These are phyloP conservation scores for Natator depressus DNA, from an alignment of 2,113 vertebrate species.

Conservation along the genomic window DNA sequence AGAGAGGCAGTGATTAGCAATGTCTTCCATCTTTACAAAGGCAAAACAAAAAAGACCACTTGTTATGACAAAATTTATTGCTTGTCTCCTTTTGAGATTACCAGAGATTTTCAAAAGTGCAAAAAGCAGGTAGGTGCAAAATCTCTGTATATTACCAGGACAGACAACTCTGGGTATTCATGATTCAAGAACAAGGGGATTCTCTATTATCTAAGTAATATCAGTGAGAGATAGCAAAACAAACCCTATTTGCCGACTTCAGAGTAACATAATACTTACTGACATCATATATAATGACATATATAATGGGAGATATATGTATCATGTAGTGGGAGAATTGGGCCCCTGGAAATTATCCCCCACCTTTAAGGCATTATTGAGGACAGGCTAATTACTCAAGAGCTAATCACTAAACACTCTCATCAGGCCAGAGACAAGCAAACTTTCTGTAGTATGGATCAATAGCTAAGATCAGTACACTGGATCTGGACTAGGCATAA, in stretches of 20 bases:
- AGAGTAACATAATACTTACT: neutral
- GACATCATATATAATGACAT: no score
- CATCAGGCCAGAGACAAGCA: neutral
- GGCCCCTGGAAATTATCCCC: neutral
- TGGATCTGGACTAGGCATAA: neutral
- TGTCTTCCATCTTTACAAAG: neutral
- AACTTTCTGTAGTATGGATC: neutral
- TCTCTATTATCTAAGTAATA: neutral
- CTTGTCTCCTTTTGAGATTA: neutral
- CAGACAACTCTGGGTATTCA: neutral
- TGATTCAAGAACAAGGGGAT: neutral
- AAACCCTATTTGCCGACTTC: neutral
- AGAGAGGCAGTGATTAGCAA: conserved; percentile 8
- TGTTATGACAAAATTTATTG: neutral
- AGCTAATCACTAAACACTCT: neutral
- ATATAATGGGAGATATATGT: neutral
- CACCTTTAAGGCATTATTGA: neutral
- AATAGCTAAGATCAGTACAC: neutral
- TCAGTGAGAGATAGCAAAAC: neutral
- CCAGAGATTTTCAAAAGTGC: neutral
- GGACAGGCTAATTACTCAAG: neutral
- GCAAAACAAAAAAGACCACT: neutral
- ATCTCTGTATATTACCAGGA: neutral
- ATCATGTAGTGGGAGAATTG: neutral
- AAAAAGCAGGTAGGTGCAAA: neutral